These are phyloP conservation scores for Sinocyclocheilus anshuiensis DNA, from an alignment of 2,113 vertebrate species.

Conservation along the genomic window DNA sequence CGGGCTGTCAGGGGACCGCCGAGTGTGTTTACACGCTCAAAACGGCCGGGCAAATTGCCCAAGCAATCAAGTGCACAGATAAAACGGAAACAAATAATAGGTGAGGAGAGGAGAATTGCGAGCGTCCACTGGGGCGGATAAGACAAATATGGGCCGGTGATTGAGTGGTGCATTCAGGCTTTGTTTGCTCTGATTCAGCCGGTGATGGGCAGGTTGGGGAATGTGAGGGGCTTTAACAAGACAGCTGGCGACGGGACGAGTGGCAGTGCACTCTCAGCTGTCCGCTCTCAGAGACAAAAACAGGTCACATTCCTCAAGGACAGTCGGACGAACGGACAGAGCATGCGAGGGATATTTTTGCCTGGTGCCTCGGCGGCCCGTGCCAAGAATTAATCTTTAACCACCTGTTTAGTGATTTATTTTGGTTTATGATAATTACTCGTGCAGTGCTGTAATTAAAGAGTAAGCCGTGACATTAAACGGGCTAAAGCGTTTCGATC, in stretches of 20 bases:
- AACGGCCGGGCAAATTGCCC: slow-evolving; percentile 21
- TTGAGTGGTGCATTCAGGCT: slow-evolving; percentile 40
- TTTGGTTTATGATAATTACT: slow-evolving; percentile 26
- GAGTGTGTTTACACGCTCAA: slow-evolving; percentile 18
- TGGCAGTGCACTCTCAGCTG: slow-evolving; percentile 51
- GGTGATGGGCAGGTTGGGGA: not conserved
- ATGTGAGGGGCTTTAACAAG: slow-evolving; percentile 39
- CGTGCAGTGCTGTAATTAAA: slow-evolving; percentile 42
- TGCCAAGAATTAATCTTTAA: slow-evolving; percentile 26
- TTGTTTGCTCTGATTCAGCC: slow-evolving; percentile 29
- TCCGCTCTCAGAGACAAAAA: slow-evolving; percentile 56
- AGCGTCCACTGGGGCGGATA: slow-evolving; percentile 15
- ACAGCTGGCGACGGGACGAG: slow-evolving; percentile 54
- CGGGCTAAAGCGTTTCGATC: slow-evolving; percentile 10
- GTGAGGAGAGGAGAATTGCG: slow-evolving; percentile 23
- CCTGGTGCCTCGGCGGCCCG: not conserved
- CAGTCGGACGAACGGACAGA: not conserved
- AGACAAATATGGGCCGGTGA: slow-evolving; percentile 44
- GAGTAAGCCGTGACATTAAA: not conserved
- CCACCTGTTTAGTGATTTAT: slow-evolving; percentile 49
- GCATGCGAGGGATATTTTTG: not conserved
- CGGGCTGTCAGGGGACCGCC: slow-evolving; percentile 35
- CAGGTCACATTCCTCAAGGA: slow-evolving; percentile 36
- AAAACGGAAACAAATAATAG: slow-evolving; percentile 43
- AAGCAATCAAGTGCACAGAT: slow-evolving; percentile 40